phyloP scores from a whole-genome alignment of 2,113 vertebrate genomes.

The Pterocles orientalis region DNA sequence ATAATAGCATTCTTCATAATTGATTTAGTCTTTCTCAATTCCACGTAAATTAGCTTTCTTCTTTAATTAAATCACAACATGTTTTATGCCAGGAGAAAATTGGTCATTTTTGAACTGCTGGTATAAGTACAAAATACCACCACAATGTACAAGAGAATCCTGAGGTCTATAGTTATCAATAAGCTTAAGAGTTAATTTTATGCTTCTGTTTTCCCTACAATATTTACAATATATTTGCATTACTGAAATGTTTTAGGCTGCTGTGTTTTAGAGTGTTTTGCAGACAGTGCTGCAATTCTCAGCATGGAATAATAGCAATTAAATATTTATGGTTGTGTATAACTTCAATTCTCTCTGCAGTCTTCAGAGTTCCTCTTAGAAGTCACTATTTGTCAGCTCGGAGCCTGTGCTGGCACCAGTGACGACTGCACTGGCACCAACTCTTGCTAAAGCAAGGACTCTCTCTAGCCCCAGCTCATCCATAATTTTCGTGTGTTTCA shows the following conservation, averaged over 20 bases:
- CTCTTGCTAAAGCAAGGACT: not conserved
- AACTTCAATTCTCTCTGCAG: conserved; percentile 12
- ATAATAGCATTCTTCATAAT: conserved; percentile 30
- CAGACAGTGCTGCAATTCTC: conserved; percentile 25
- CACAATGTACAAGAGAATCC: conserved; percentile 3
- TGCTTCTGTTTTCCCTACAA: not conserved
- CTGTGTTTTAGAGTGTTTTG: conserved; percentile 22
- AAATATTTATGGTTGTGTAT: conserved; percentile 52
- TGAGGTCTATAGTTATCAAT: not conserved
- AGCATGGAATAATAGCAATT: conserved; percentile 30
- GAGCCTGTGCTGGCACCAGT: not conserved
- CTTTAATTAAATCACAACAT: conserved; percentile 54
- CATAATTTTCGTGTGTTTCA: not conserved
- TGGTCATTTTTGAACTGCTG: conserved; percentile 33
- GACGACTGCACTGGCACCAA: not conserved
- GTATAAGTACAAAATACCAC: not conserved
- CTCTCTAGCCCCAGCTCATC: not conserved
- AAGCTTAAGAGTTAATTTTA: conserved; percentile 29
- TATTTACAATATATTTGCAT: conserved; percentile 39
- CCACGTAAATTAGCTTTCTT: conserved; percentile 36
- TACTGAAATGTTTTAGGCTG: not conserved
- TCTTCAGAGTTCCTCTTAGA: not conserved
- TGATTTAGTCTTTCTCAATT: conserved; percentile 37
- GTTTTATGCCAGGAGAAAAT: conserved; percentile 34
- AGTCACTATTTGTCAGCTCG: not conserved